phyloP scores from a whole-genome alignment of 1,140 invertebrate species.

The Psix sp. region DNA sequence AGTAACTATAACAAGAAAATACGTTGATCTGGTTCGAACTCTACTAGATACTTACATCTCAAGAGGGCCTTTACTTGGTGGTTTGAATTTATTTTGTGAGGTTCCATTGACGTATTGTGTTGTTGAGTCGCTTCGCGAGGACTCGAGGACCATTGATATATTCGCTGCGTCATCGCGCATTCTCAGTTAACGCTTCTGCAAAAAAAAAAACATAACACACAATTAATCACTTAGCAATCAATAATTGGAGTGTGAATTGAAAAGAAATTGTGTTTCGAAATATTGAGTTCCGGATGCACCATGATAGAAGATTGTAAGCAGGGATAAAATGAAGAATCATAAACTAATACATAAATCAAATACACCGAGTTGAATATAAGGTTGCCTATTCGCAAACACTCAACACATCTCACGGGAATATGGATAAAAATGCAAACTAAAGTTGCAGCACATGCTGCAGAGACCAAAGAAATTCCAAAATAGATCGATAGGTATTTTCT shows the following conservation, averaged over 20 bases:
- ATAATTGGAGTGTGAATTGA: background rate
- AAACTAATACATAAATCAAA: constrained; percentile 33
- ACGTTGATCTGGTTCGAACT: constrained; percentile 2
- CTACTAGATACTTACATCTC: constrained; percentile 72
- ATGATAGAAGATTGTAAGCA: background rate
- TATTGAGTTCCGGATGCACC: background rate
- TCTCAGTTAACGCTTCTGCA: constrained; percentile 74
- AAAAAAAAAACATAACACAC: constrained; percentile 14
- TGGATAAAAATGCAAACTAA: constrained; percentile 44
- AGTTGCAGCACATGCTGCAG: constrained; percentile 34
- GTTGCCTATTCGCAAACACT: constrained; percentile 27
- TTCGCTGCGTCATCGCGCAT: constrained; percentile 76
- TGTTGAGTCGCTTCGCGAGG: constrained; percentile 69
- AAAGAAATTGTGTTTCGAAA: background rate
- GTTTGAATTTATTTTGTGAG: constrained; percentile 68
- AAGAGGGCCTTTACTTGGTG: constrained; percentile 71
- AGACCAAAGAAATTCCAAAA: constrained; percentile 42
- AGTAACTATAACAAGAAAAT: constrained; percentile 9
- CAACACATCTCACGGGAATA: constrained; percentile 33
- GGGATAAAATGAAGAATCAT: constrained; percentile 4
- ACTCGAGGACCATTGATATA: constrained; percentile 74
- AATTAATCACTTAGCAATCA: background rate
- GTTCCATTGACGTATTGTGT: constrained; percentile 73
- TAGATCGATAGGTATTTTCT: constrained; percentile 34
- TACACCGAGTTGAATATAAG: constrained; percentile 26